Percentiles rank a stretch among this genome's conserved stretches.
These are phyloP conservation scores for Urocolius indicus DNA, from an alignment of 2,113 vertebrate species.

Conservation along the genomic window DNA sequence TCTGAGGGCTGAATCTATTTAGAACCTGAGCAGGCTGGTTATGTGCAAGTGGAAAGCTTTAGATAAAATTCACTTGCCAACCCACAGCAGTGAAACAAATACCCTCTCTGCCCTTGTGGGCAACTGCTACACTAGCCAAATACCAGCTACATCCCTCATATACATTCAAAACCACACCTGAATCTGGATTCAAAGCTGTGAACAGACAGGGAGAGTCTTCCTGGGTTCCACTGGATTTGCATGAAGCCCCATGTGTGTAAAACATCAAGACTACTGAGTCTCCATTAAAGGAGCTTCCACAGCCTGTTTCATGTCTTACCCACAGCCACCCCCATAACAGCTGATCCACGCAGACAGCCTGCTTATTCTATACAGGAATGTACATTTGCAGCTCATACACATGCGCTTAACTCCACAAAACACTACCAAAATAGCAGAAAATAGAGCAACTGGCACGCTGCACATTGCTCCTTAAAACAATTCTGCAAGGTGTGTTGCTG, in stretches of 20 bases:
- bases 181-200: background rate
- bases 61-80: constrained; percentile 31
- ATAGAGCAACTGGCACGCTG: background rate
- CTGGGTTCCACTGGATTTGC: background rate
- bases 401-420: constrained; percentile 6
- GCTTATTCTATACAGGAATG: constrained; percentile 36
- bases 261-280: background rate
- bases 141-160: background rate
- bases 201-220: background rate
- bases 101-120: background rate
- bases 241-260: background rate
- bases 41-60: background rate
- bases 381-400: constrained; percentile 48
- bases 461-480: background rate
- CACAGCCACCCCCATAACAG: constrained; percentile 54
- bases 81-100: background rate
- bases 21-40: constrained; percentile 51
- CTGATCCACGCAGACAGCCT: constrained; percentile 39
- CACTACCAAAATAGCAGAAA: constrained; percentile 39
- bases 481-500: background rate
- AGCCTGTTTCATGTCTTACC: constrained; percentile 21
- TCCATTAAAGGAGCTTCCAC: constrained; percentile 30
- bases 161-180: background rate
- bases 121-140: background rate
- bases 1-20: constrained; percentile 60